Evolutionary conservation across 1,140 invertebrate species (phyloP).

Genomic region (Sycophila sp.): DNA sequence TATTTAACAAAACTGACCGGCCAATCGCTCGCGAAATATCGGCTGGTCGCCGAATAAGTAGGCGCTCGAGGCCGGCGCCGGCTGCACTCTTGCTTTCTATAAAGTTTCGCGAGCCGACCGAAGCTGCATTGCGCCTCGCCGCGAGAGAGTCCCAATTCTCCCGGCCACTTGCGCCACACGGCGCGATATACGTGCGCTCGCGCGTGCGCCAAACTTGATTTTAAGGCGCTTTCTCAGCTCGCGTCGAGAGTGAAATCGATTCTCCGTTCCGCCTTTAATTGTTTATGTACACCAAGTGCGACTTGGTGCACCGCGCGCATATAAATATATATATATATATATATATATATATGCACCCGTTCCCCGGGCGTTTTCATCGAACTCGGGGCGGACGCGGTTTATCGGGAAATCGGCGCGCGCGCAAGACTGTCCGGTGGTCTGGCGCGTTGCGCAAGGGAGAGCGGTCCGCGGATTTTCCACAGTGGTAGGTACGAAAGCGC

Average conservation of each 20-base stretch:
- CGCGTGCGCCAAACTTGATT: slow-evolving; percentile 36
- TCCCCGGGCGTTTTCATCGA: too few species aligned
- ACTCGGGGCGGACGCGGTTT: too few species aligned
- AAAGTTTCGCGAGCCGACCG: slow-evolving; percentile 13
- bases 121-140: too few species aligned
- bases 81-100: slow-evolving; percentile 35
- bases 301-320: neutral
- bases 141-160: slow-evolving; percentile 22
- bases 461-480: neutral
- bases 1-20: too few species aligned
- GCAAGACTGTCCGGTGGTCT: too few species aligned
- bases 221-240: slow-evolving; percentile 17
- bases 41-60: too few species aligned
- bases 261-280: slow-evolving; percentile 33
- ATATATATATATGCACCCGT: too few species aligned
- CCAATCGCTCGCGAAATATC: too few species aligned
- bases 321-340: too few species aligned
- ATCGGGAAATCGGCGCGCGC: too few species aligned
- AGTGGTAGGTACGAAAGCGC: neutral
- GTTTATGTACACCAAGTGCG: neutral
- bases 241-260: slow-evolving; percentile 35
- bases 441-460: too few species aligned
- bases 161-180: neutral
- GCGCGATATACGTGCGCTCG: neutral
- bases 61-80: neutral